A percentile compares a stretch with the other conserved stretches of the same genome.
phyloP scores from a whole-genome alignment of 2,113 vertebrate species.

The Castor canadensis region DNA sequence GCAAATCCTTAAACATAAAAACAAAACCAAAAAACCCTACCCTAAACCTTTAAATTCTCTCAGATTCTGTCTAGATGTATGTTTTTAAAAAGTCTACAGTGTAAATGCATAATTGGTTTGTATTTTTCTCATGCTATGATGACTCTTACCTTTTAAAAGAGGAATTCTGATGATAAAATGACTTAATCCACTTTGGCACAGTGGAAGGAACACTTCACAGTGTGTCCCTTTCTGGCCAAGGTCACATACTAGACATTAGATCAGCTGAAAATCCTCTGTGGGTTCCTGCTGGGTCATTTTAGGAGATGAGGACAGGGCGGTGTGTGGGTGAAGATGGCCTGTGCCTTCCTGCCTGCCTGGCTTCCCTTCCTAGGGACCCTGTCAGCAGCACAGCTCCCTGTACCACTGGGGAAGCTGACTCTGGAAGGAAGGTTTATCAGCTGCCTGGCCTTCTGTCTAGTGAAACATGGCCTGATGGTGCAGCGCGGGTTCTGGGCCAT shows the following conservation, averaged over 20 bases:
- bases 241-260: conserved; percentile 47
- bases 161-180: conserved; percentile 60
- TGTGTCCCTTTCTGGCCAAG: neutral
- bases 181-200: conserved; percentile 54
- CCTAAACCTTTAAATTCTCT: conserved; percentile 40
- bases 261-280: conserved; percentile 48
- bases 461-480: neutral
- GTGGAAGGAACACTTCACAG: neutral
- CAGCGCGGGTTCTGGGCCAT: neutral
- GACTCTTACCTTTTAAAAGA: conserved; percentile 35
- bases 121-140: conserved; percentile 40
- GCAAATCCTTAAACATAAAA: neutral
- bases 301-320: neutral
- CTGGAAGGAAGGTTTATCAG: neutral
- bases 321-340: neutral
- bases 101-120: conserved; percentile 24
- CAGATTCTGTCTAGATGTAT: neutral
- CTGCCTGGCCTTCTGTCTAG: neutral
- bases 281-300: conserved; percentile 20
- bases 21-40: neutral
- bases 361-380: neutral
- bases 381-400: neutral
- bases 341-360: neutral
- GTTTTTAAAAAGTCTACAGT: neutral
- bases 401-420: neutral